Base-by-base conservation (phyloP, 64 coral and sea anemone genomes). In the Porites australiensis region DNA sequence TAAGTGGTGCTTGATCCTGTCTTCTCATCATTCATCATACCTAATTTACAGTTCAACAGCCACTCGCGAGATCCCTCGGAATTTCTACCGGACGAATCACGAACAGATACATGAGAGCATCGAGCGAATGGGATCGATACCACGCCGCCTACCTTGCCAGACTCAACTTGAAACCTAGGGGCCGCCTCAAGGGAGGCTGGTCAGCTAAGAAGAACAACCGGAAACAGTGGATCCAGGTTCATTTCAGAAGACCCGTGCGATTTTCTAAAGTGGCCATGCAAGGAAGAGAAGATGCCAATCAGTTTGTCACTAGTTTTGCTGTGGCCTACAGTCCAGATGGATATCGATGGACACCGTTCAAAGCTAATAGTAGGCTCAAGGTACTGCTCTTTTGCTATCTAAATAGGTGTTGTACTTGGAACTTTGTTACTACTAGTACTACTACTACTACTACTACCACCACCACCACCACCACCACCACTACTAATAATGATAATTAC, bases 291-390 rank as follows among this genome's bases (percentile, higher is more conserved):
- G 90, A 96, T 52, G 64, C 52, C 4, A 90, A 87, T 8, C 95
- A 96, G 45, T 96, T 79, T 50, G 95, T 96, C 48, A 96, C 87
- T 6, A 93, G 77, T 54, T 96, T 83, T 70, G 71, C 49, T 44
- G 75, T 96, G n/a, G 70, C n/a, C 11, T 96, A 90, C 91, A 96
- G 95, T 74, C 65, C 72, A 23, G 72, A 84, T 73, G 88, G 88
- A 88, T 89, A 82, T 50, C 95, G 91, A n/a, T 96, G 95, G 95
- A 89, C 78, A 50, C 78, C 78, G 37, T 93, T 90, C 68, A 96
- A 90, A 49, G 64, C 60, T 19, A 93, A 93, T 57, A 86, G 91
- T n/a, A 77, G 79, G 58, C 49, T 94, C 71, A 89, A 89, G 87
- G 92, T 94, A 83, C 44, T 62, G 72, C 11, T 64, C 4, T 9